phyloP scores from a whole-genome alignment of 2,113 vertebrate genomes.

The Sinocyclocheilus grahami region DNA sequence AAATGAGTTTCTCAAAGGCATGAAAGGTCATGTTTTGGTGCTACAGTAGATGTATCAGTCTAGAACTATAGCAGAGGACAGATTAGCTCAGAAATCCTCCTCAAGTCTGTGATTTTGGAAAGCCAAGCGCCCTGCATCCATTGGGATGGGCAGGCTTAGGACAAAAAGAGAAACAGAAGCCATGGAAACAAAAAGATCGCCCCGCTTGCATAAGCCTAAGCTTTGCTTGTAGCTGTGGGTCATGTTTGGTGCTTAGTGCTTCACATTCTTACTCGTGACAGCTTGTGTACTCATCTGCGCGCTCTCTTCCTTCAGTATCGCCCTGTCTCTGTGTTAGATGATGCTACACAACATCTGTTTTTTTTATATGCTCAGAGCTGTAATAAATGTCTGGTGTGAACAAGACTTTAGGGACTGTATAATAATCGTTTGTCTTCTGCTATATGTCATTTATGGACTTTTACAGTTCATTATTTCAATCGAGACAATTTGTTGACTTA shows the following conservation, averaged over 20 bases:
- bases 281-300: neutral
- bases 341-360: conserved; percentile 1
- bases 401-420: neutral
- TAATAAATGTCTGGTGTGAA: conserved; percentile 3
- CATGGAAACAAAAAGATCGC: conserved; percentile 1
- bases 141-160: neutral
- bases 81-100: conserved; percentile 27
- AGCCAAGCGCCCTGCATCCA: neutral
- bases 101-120: conserved; percentile 10
- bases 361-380: neutral
- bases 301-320: neutral
- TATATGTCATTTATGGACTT: conserved; percentile 46
- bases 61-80: neutral
- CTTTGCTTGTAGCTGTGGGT: conserved; percentile 54
- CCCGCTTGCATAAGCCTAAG: conserved; percentile 24
- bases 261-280: conserved; percentile 45
- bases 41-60: neutral
- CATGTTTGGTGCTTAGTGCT: conserved; percentile 55
- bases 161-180: conserved; percentile 18
- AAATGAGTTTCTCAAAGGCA: neutral
- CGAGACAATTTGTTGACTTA: conserved; percentile 4
- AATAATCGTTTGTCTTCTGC: neutral
- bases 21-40: neutral
- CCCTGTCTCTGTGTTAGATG: neutral
- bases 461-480: conserved; percentile 11